Percentiles rank a stretch among this genome's conserved stretches.
These are phyloP conservation scores for Drosophila stalkeri DNA, from an alignment of 2,888 invertebrate species.

Conservation along the genomic window DNA sequence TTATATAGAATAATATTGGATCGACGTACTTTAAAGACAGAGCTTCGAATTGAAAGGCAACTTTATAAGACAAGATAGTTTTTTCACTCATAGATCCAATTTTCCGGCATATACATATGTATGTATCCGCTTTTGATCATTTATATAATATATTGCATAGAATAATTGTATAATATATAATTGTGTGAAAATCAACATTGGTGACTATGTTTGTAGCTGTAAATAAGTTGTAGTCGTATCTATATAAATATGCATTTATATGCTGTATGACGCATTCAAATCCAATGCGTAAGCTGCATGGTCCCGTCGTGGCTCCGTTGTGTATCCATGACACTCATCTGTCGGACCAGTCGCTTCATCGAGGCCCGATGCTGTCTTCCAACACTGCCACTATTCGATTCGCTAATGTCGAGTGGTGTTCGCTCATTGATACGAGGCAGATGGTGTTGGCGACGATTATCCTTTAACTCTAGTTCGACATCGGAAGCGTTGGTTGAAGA, in stretches of 20 bases:
- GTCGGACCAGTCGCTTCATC: slow-evolving; percentile 90
- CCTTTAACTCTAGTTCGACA: slow-evolving; percentile 76
- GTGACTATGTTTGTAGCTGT: background rate
- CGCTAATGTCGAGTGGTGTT: slow-evolving; percentile 81
- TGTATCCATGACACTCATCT: slow-evolving; percentile 93
- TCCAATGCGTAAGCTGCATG: slow-evolving; percentile 95
- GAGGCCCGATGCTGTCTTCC: slow-evolving; percentile 86
- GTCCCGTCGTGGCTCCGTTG: slow-evolving; percentile 92
- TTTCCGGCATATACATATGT: background rate
- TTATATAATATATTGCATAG: background rate
- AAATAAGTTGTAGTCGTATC: background rate
- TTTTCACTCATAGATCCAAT: background rate
- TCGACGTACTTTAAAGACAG: too few relatives aligned
- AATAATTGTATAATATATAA: background rate
- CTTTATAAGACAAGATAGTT: background rate
- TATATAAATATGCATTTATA: background rate
- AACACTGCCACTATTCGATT: slow-evolving; percentile 23
- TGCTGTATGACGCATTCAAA: slow-evolving; percentile 84
- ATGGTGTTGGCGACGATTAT: slow-evolving; percentile 71
- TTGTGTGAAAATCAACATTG: background rate
- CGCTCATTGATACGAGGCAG: slow-evolving; percentile 83
- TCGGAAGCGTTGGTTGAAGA: slow-evolving; percentile 83
- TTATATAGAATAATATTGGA: too few relatives aligned
- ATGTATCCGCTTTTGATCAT: background rate
- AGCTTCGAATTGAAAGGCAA: too few relatives aligned